phyloP scores from a whole-genome alignment of 1,140 invertebrate genomes.

The Leptoteleia sp. region DNA sequence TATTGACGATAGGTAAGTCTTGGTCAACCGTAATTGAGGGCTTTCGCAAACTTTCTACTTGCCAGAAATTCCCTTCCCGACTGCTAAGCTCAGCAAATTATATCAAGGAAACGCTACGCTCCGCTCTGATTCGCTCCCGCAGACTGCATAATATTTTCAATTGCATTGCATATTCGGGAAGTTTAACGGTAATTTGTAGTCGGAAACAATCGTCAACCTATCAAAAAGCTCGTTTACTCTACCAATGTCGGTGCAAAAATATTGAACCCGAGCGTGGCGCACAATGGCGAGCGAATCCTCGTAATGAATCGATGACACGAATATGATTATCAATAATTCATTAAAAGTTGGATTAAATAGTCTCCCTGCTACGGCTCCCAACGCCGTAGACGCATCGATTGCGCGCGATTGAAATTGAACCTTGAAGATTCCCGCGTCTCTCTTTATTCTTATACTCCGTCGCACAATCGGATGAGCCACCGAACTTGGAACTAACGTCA shows the following conservation, averaged over 20 bases:
- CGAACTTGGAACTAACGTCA: constrained; percentile 63
- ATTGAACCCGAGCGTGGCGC: not conserved
- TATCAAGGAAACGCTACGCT: constrained; percentile 38
- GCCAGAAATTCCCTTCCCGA: constrained; percentile 27
- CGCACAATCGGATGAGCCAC: constrained; percentile 38
- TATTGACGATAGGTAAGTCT: constrained; percentile 33
- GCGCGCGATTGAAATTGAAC: constrained; percentile 46
- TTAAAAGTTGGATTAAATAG: constrained; percentile 47
- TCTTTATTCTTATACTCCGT: constrained; percentile 39
- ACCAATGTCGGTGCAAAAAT: constrained; percentile 8
- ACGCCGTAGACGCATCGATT: constrained; percentile 21
- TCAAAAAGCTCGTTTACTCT: constrained; percentile 7
- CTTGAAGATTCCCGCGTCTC: constrained; percentile 25
- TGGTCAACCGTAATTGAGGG: constrained; percentile 46
- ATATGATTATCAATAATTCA: constrained; percentile 41
- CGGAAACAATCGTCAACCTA: constrained; percentile 10
- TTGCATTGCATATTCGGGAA: constrained; percentile 12
- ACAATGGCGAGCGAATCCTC: constrained; percentile 2
- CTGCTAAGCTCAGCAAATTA: constrained; percentile 49
- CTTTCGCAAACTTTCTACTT: constrained; percentile 49
- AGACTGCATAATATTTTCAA: constrained; percentile 42
- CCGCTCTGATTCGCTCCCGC: constrained; percentile 17
- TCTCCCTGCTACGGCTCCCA: not conserved
- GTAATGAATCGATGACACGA: constrained; percentile 37
- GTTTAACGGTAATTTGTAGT: too few species aligned